Percentiles rank a stretch among this genome's conserved stretches.
These are phyloP conservation scores for Xiphydria camelus DNA, from an alignment of 2,888 invertebrate species.

Conservation along the genomic window DNA sequence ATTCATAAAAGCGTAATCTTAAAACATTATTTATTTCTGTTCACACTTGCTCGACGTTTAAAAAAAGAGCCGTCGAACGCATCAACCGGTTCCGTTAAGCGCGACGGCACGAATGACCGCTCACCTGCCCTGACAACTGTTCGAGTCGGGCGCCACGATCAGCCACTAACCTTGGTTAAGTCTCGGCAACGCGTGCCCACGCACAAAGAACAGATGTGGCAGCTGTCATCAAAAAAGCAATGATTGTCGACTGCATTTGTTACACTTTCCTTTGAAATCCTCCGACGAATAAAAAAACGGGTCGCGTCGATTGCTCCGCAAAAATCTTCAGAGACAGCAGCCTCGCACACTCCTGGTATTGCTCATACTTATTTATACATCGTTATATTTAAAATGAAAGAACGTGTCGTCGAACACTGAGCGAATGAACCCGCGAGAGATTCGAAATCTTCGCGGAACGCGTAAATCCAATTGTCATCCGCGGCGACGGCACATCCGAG, in stretches of 20 bases:
- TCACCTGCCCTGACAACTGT: constrained; percentile 26
- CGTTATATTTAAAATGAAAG: constrained; percentile 59
- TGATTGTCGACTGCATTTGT: constrained; percentile 35
- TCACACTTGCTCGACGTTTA: too few species aligned
- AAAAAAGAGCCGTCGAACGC: not conserved
- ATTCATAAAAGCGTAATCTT: too few species aligned
- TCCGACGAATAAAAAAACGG: constrained; percentile 11
- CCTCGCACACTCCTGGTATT: constrained; percentile 55
- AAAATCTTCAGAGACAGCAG: constrained; percentile 40
- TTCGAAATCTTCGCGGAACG: too few species aligned
- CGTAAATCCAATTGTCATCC: too few species aligned
- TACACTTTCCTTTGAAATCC: constrained; percentile 17
- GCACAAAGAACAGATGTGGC: constrained; percentile 41
- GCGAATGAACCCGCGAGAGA: not conserved
- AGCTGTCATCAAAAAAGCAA: constrained; percentile 32
- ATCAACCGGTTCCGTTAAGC: not conserved
- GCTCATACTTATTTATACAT: constrained; percentile 59
- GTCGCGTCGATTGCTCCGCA: constrained; percentile 31
- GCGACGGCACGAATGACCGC: constrained; percentile 7
- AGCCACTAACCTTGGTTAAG: constrained; percentile 49
- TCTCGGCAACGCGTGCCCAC: constrained; percentile 40
- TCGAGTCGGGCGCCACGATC: not conserved
- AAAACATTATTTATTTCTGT: too few species aligned
- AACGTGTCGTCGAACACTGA: constrained; percentile 24
- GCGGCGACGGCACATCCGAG: too few species aligned